A percentile compares a stretch with the other conserved stretches of the same genome.
Conservation (phyloP, 2,797 vertebrate genomes). For the Galagoides demidoff region DNA sequence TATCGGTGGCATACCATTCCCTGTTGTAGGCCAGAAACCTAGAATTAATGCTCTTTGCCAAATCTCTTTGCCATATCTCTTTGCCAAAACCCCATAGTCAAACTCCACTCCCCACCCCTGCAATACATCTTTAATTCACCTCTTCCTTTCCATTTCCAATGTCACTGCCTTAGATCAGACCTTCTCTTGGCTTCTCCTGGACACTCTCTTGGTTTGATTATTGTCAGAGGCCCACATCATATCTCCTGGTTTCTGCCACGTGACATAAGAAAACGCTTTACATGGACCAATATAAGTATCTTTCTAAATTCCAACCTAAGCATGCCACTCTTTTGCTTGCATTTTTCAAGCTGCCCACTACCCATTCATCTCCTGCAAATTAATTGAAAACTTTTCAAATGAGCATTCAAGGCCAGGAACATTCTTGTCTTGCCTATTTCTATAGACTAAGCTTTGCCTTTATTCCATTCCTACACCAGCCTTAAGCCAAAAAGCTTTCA, state of each 20-base stretch:
- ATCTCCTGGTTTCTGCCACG: background rate
- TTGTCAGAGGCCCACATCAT: background rate
- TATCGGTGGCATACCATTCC: background rate
- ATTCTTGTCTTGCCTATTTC: background rate
- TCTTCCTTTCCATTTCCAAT: background rate
- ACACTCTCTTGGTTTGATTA: background rate
- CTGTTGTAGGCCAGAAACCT: background rate
- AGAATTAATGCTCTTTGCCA: background rate
- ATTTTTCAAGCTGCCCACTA: background rate
- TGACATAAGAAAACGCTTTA: background rate
- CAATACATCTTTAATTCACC: background rate
- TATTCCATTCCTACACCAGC: background rate
- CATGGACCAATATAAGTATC: background rate
- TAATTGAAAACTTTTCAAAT: background rate
- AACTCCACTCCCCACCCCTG: accelerated
- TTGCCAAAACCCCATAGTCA: background rate
- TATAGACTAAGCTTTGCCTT: background rate
- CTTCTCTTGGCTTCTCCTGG: background rate
- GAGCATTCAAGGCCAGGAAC: background rate
- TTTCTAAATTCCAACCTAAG: background rate
- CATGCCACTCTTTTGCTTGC: background rate
- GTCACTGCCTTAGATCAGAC: background rate
- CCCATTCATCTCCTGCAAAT: background rate
- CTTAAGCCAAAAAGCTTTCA: background rate
- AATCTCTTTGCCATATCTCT: background rate